These are phyloP conservation scores for Nannospalax galili DNA, from an alignment of 2,113 vertebrate species.

Conservation along the genomic window DNA sequence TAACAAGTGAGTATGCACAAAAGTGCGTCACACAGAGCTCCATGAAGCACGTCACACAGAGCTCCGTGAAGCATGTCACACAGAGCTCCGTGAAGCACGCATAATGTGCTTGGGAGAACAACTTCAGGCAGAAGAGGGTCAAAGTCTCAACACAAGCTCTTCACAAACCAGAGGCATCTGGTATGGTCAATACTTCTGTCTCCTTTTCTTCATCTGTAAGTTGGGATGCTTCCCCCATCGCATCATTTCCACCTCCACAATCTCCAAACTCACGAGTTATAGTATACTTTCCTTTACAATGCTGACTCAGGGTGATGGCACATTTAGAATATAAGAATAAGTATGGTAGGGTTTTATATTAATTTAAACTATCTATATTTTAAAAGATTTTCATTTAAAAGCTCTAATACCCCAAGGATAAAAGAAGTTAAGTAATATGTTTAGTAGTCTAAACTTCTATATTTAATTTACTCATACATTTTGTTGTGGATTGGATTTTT, in stretches of 20 bases:
- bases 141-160: not conserved
- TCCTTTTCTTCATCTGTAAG: too few species aligned
- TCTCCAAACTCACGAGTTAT: too few species aligned
- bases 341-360: accelerated
- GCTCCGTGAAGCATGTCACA: not conserved
- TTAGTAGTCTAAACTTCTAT: not conserved
- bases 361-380: not conserved
- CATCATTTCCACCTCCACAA: too few species aligned
- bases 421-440: not conserved
- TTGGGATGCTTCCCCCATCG: not conserved
- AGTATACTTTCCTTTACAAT: not conserved
- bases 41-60: not conserved
- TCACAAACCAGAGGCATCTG: accelerated
- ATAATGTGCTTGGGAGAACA: too few species aligned
- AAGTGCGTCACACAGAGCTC: not conserved
- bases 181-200: not conserved
- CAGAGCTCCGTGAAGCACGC: not conserved
- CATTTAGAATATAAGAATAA: not conserved
- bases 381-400: not conserved
- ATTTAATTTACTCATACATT: not conserved
- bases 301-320: not conserved
- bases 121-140: not conserved
- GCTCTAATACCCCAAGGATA: not conserved
- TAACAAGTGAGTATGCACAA: not conserved
- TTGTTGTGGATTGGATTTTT: not conserved